Base-by-base conservation (phyloP, 2,888 invertebrate genomes). In the Orthosia cruda region DNA sequence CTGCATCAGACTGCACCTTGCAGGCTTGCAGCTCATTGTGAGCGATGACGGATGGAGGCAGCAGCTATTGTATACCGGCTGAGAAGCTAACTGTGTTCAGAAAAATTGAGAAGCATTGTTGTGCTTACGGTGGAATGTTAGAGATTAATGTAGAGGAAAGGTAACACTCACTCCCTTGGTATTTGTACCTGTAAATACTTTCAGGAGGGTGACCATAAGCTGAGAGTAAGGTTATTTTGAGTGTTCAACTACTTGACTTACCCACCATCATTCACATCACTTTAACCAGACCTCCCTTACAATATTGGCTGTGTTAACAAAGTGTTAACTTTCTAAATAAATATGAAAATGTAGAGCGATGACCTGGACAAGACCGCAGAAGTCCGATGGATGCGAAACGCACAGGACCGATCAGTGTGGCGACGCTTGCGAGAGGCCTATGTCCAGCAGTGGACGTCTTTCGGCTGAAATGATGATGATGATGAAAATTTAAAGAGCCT, bases 41-140 rank as follows among this genome's bases (percentile, higher is more conserved):
- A 54, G 15, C 20, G 63, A 49, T 72, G 79, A 78, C 57, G 58
- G 68, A 72, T 83, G 72, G 23, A 57, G 52, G 47, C 45, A 9
- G 64, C 15, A 15, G 57, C 75, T 23, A 26, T 74, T 66, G 75
- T 66, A 52, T 15, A n/a, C 1, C 49, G 1, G 54, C 4, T 26
- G 26, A 23, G 13, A 47, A 75, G 68, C 49, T 54, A 62, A 62
- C 63, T 45, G 54, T 12, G 54, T 9, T n/a, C 23, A 20, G 12
- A 57, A 5, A 47, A 47, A 55, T 47, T 23, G 49, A 63, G 62
- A 23, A 52, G 47, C 11, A 15, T 23, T 54, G 26, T 63, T 71
- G 32, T 58, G 52, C 20, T 74, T 23, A 32, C 45, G 11, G 47
- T 9, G 7, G 13, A 3, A 23, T n/a, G 20, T n/a, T 13, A 3